Conservation (phyloP, 2,797 vertebrate genomes). For the Gambusia yucatana region DNA sequence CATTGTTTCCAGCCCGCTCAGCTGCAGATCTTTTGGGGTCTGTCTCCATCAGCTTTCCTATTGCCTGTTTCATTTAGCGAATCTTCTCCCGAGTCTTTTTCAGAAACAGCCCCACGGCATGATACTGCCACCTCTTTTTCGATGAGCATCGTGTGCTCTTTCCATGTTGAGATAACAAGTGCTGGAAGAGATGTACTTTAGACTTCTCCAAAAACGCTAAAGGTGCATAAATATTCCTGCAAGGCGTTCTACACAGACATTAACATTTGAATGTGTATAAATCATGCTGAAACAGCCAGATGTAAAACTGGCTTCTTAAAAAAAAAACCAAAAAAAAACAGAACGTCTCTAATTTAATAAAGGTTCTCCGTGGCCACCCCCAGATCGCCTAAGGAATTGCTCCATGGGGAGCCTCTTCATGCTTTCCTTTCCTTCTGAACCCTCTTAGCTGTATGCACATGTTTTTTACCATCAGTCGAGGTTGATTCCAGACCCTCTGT, state of each 20-base stretch:
- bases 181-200: neutral
- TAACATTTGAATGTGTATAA: neutral
- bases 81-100: neutral
- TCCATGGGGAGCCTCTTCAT: slow-evolving; percentile 59
- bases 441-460: slow-evolving; percentile 55
- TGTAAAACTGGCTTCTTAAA: slow-evolving; percentile 59
- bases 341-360: slow-evolving; percentile 70
- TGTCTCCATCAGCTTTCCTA: neutral
- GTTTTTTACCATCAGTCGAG: slow-evolving; percentile 57
- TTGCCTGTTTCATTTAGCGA: neutral
- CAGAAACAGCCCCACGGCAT: neutral
- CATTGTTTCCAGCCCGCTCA: neutral
- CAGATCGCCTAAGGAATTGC: slow-evolving; percentile 61
- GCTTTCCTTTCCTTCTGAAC: slow-evolving; percentile 51
- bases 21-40: neutral
- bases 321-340: neutral
- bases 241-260: neutral
- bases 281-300: slow-evolving; percentile 55
- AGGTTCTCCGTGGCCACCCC: slow-evolving; percentile 53
- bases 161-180: neutral
- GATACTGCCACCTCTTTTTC: neutral
- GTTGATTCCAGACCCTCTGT: slow-evolving; percentile 66
- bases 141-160: neutral
- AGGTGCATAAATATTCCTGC: neutral
- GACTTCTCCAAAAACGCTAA: neutral